Evolutionary conservation across 2,888 invertebrate genomes (phyloP).

Genomic region (Leptopilina syphax): DNA sequence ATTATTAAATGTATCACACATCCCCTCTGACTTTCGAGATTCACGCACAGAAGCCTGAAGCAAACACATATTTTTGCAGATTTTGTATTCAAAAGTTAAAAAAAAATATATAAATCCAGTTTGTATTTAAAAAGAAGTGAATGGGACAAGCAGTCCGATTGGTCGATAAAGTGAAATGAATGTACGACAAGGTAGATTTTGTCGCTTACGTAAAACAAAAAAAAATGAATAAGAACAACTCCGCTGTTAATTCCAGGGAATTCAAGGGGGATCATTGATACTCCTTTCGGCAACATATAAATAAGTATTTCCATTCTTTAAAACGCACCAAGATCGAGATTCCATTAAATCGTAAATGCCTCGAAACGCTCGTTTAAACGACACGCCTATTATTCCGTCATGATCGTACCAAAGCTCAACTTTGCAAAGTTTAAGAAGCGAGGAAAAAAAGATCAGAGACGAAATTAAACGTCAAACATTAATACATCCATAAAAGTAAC

Average conservation of each 20-base stretch:
- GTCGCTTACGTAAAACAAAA: conserved; percentile 19
- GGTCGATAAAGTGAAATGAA: conserved; percentile 30
- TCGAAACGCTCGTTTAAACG: conserved; percentile 24
- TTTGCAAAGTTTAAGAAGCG: too few relatives aligned
- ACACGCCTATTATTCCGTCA: conserved; percentile 28
- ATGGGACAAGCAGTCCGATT: conserved; percentile 20
- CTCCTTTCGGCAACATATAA: conserved; percentile 18
- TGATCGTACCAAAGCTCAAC: too few relatives aligned
- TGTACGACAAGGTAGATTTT: conserved; percentile 33
- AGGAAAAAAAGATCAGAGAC: too few relatives aligned
- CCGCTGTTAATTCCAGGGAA: conserved; percentile 35
- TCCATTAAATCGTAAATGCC: conserved; percentile 51
- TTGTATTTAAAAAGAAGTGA: conserved; percentile 32
- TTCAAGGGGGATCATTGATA: conserved; percentile 5
- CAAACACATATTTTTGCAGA: background rate
- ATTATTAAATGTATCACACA: conserved; percentile 1
- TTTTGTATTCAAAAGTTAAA: background rate
- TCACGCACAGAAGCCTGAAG: background rate
- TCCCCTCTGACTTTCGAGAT: background rate
- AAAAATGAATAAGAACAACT: background rate
- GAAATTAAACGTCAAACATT: too few relatives aligned
- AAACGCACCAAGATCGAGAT: conserved; percentile 44
- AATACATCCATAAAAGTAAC: too few relatives aligned
- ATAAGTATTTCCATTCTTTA: conserved; percentile 18
- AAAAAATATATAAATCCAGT: background rate